phyloP scores from a whole-genome alignment of 2,113 vertebrate species.

The Aleadryas rufinucha region DNA sequence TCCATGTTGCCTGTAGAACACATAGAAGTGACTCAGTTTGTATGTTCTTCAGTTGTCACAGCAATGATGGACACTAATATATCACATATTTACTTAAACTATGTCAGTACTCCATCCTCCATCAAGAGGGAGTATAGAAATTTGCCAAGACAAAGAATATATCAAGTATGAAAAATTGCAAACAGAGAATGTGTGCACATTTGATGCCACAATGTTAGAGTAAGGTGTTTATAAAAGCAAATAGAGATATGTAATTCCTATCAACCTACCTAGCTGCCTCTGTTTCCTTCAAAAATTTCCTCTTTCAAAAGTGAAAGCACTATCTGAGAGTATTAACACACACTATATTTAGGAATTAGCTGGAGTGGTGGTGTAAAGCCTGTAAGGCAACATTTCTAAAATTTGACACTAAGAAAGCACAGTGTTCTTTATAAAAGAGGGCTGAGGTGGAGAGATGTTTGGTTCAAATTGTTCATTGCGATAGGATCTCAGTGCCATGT shows the following conservation, averaged over 20 bases:
- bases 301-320: slow-evolving; percentile 24
- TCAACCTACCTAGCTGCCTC: not conserved
- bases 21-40: not conserved
- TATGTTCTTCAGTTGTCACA: not conserved
- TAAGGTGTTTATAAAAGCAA: not conserved
- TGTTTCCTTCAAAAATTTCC: not conserved
- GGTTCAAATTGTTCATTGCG: not conserved
- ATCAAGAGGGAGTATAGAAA: not conserved
- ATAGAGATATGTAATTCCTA: not conserved
- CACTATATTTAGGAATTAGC: not conserved
- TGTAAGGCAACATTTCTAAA: slow-evolving; percentile 12
- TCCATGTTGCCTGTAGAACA: not conserved
- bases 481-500: not conserved
- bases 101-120: not conserved
- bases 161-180: not conserved
- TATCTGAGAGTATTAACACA: not conserved
- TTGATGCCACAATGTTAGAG: not conserved
- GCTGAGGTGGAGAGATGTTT: not conserved
- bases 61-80: not conserved
- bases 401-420: not conserved
- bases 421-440: not conserved
- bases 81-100: not conserved
- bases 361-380: not conserved
- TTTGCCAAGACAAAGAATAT: slow-evolving; percentile 1
- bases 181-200: slow-evolving; percentile 6